Evolutionary conservation across 2,797 vertebrate genomes (phyloP).

Genomic region (Aulostomus chinensis): DNA sequence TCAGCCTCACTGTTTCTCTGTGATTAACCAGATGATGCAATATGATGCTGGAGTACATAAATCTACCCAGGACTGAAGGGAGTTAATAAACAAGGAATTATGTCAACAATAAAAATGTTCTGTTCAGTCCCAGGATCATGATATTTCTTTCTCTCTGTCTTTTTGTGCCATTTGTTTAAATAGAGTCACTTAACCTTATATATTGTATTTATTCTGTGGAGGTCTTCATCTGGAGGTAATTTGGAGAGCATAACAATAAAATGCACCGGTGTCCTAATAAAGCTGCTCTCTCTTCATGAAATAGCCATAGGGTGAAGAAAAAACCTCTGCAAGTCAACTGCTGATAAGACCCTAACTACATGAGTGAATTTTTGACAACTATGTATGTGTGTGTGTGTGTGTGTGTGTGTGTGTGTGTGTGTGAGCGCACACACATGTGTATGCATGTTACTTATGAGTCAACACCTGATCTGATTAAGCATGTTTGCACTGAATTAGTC

Average conservation of each 20-base stretch:
- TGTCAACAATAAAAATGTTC: not conserved
- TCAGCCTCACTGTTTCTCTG: too few species aligned
- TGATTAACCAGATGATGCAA: too few species aligned
- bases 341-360: not conserved
- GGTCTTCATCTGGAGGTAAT: not conserved
- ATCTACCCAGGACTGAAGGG: too few species aligned
- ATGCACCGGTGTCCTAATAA: constrained; percentile 13
- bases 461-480: not conserved
- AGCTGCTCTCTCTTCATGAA: constrained; percentile 27
- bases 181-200: too few species aligned
- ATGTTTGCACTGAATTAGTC: too few species aligned
- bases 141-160: too few species aligned
- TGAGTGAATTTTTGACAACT: constrained; percentile 2
- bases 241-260: not conserved
- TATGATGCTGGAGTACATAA: too few species aligned
- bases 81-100: constrained; percentile 2
- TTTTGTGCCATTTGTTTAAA: too few species aligned
- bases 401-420: constrained; percentile 33
- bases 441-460: not conserved
- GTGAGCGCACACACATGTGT: not conserved
- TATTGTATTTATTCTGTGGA: not conserved
- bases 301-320: constrained; percentile 17
- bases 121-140: too few species aligned
- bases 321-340: constrained; percentile 13
- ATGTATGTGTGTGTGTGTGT: not conserved